Percentiles rank a stretch among this genome's conserved stretches.
Conservation (phyloP, 2,888 invertebrate genomes). For the Arge pagana region DNA sequence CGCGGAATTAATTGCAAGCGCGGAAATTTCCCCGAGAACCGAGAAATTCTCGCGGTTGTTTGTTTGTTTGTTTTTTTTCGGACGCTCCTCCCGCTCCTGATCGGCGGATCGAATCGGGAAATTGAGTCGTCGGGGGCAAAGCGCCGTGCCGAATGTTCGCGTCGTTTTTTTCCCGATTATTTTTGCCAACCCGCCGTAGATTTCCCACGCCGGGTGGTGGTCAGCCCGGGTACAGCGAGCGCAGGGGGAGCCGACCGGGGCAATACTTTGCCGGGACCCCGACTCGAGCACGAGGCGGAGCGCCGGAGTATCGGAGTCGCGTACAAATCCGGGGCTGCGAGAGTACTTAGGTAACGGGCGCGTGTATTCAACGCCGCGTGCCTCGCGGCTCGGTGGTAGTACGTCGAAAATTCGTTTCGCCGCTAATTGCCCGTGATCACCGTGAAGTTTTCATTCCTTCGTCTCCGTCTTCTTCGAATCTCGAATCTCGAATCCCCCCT, state of each 20-base stretch:
- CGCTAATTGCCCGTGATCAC: constrained; percentile 50
- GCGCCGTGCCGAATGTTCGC: no score
- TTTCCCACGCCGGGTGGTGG: constrained; percentile 21
- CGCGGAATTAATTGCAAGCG: no score
- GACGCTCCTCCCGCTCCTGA: no score
- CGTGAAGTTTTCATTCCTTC: constrained; percentile 45
- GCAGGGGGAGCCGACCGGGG: constrained; percentile 13
- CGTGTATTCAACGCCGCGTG: constrained; percentile 12
- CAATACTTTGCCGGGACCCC: constrained; percentile 9
- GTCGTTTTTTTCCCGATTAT: constrained; percentile 9
- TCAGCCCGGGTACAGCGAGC: no score
- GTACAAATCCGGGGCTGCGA: not conserved
- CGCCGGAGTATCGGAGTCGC: not conserved
- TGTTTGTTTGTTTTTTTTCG: no score
- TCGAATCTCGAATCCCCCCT: not conserved
- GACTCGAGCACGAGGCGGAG: not conserved
- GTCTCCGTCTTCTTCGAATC: not conserved
- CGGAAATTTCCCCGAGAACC: no score
- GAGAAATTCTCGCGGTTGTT: no score
- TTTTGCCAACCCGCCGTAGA: constrained; percentile 13
- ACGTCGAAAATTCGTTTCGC: constrained; percentile 47
- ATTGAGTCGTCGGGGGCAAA: not conserved
- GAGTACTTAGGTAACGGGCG: not conserved
- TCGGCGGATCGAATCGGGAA: no score
- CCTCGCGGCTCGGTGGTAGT: not conserved